Conservation (phyloP, 1,140 invertebrate species). For the Anadara kagoshimensis region DNA sequence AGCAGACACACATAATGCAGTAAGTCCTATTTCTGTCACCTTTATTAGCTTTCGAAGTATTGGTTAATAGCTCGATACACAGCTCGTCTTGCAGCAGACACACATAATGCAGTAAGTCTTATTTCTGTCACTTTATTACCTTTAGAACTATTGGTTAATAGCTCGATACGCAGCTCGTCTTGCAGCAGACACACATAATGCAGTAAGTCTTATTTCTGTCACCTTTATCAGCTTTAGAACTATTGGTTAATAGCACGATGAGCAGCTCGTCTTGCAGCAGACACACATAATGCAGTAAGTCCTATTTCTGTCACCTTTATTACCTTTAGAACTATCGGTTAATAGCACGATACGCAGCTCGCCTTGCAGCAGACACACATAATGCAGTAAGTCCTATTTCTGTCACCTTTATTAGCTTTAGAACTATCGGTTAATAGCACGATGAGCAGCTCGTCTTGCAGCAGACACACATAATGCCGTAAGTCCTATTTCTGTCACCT, state of each 20-base stretch:
- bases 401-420: too few relatives aligned
- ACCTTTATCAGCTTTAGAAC: slow-evolving; percentile 77
- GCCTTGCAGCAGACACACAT: slow-evolving; percentile 88
- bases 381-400: slow-evolving; percentile 81
- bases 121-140: too few relatives aligned
- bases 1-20: slow-evolving; percentile 86
- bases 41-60: too few relatives aligned
- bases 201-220: slow-evolving; percentile 78
- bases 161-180: slow-evolving; percentile 95
- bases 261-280: slow-evolving; percentile 90
- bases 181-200: slow-evolving; percentile 87
- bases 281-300: slow-evolving; percentile 88
- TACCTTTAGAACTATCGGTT: slow-evolving; percentile 86
- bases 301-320: background rate
- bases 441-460: slow-evolving; percentile 94
- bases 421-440: slow-evolving; percentile 96
- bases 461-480: slow-evolving; percentile 88
- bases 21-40: slow-evolving; percentile 78
- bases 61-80: slow-evolving; percentile 96
- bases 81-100: slow-evolving; percentile 89
- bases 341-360: slow-evolving; percentile 95
- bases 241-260: slow-evolving; percentile 96
- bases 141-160: slow-evolving; percentile 92
- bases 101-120: slow-evolving; percentile 85
- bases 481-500: slow-evolving; percentile 70